Percentiles rank a stretch among this genome's conserved stretches.
Conservation (phyloP, 2,797 vertebrate species). For the Girardinus metallicus region DNA sequence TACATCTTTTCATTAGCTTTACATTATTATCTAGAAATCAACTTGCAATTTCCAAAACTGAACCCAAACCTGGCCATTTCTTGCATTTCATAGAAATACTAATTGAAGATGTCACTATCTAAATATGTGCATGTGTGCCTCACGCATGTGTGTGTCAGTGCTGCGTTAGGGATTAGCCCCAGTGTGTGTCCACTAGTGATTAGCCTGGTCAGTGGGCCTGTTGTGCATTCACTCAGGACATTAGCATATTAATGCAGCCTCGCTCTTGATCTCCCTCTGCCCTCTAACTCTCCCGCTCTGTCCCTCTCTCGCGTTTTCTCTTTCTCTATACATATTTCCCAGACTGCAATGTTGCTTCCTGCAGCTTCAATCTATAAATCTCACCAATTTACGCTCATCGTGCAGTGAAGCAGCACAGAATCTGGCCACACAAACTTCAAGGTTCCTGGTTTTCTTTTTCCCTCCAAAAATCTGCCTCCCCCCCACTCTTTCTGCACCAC, state of each 20-base stretch:
- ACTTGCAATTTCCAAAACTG: not conserved
- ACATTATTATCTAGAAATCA: too few species aligned
- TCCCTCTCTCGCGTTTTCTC: slow-evolving; percentile 39
- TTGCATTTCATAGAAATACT: slow-evolving; percentile 16
- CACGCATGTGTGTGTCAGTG: slow-evolving; percentile 29
- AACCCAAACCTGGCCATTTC: not conserved
- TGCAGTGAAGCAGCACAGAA: slow-evolving; percentile 61
- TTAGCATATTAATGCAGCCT: slow-evolving; percentile 86
- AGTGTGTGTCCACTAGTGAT: slow-evolving; percentile 84
- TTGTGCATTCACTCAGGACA: slow-evolving; percentile 81
- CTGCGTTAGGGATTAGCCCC: slow-evolving; percentile 76
- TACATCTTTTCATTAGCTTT: not conserved
- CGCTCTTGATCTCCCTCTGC: slow-evolving; percentile 76
- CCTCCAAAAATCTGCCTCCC: slow-evolving; percentile 60
- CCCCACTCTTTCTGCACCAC: slow-evolving; percentile 38
- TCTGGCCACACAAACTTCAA: slow-evolving; percentile 53
- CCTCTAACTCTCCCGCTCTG: slow-evolving; percentile 55
- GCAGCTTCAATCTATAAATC: slow-evolving; percentile 74
- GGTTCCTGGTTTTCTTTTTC: slow-evolving; percentile 59
- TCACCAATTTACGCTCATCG: slow-evolving; percentile 65
- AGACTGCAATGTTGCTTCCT: slow-evolving; percentile 68
- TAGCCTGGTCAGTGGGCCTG: slow-evolving; percentile 85
- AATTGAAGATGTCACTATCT: slow-evolving; percentile 42
- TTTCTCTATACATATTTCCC: slow-evolving; percentile 72
- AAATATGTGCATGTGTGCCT: slow-evolving; percentile 44